Evolutionary conservation across 2,888 invertebrate genomes (phyloP).

Genomic region (Pseudolycoriella hygida): DNA sequence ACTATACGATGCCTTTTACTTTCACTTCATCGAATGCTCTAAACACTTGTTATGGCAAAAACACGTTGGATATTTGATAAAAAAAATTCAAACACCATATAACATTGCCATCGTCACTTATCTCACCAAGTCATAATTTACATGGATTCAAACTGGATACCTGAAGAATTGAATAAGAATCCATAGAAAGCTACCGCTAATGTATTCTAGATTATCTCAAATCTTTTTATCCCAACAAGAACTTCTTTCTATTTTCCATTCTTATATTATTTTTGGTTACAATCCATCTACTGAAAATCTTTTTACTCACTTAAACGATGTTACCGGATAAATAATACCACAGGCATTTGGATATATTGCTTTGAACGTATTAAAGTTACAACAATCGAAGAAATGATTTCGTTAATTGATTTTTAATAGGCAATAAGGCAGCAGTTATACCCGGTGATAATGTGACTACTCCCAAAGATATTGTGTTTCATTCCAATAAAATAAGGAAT

Average conservation of each 20-base stretch:
- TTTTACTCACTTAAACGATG: slow-evolving; percentile 1
- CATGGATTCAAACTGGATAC: slow-evolving; percentile 28
- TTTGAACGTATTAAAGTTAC: not conserved
- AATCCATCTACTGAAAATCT: not conserved
- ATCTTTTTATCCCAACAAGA: slow-evolving; percentile 17
- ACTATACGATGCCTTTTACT: too few species aligned
- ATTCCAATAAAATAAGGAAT: too few species aligned
- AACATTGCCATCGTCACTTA: not conserved
- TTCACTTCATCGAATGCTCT: too few species aligned
- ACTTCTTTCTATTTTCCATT: slow-evolving; percentile 9
- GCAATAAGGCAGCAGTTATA: too few species aligned
- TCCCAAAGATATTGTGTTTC: too few species aligned
- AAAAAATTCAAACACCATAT: too few species aligned
- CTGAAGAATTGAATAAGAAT: slow-evolving; percentile 30
- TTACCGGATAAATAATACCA: not conserved
- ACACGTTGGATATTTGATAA: too few species aligned
- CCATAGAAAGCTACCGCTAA: slow-evolving; percentile 31
- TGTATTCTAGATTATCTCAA: slow-evolving; percentile 30
- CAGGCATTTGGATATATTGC: not conserved
- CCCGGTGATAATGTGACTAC: too few species aligned
- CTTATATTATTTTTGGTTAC: slow-evolving; percentile 1
- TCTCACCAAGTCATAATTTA: slow-evolving; percentile 23
- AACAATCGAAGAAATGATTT: not conserved
- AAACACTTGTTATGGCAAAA: too few species aligned
- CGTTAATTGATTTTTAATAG: too few species aligned